Conservation (phyloP, 2,797 vertebrate genomes). For the Salarias fasciatus region DNA sequence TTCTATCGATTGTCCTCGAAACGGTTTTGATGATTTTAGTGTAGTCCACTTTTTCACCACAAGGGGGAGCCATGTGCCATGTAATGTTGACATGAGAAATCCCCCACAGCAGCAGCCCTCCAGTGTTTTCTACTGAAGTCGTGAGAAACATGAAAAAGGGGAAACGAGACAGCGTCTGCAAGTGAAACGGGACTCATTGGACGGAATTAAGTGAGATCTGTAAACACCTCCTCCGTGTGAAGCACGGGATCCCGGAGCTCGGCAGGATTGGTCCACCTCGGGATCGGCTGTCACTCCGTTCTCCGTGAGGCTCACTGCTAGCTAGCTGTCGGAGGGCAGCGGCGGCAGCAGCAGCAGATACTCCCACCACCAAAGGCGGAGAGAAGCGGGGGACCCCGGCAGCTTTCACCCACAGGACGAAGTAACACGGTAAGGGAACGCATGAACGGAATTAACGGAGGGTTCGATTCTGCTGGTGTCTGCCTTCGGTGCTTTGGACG, state of each 20-base stretch:
- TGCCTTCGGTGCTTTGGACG: not conserved
- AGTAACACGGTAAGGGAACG: slow-evolving; percentile 49
- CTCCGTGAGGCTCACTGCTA: slow-evolving; percentile 27
- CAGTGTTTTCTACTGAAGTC: slow-evolving; percentile 31
- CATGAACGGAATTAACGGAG: not conserved
- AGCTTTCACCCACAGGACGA: not conserved
- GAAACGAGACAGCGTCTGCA: no score
- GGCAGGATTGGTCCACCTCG: slow-evolving; percentile 61
- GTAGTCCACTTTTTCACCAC: slow-evolving; percentile 4
- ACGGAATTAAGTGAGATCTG: no score
- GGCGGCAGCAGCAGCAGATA: slow-evolving; percentile 17
- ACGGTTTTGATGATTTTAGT: not conserved
- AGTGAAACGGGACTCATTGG: no score
- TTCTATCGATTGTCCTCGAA: no score
- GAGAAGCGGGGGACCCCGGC: not conserved
- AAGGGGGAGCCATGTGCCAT: slow-evolving; percentile 25
- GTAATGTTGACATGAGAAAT: slow-evolving; percentile 8
- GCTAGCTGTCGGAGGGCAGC: slow-evolving; percentile 47
- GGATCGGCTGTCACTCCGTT: slow-evolving; percentile 39
- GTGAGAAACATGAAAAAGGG: slow-evolving; percentile 6
- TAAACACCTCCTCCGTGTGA: slow-evolving; percentile 17
- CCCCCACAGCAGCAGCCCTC: not conserved
- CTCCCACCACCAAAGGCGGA: slow-evolving; percentile 19
- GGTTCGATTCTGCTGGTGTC: no score
- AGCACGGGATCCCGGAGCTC: slow-evolving; percentile 36